Percentiles rank a stretch among this genome's conserved stretches.
phyloP scores from a whole-genome alignment of 2,113 vertebrate species.

The Microcebus ravelobensis region DNA sequence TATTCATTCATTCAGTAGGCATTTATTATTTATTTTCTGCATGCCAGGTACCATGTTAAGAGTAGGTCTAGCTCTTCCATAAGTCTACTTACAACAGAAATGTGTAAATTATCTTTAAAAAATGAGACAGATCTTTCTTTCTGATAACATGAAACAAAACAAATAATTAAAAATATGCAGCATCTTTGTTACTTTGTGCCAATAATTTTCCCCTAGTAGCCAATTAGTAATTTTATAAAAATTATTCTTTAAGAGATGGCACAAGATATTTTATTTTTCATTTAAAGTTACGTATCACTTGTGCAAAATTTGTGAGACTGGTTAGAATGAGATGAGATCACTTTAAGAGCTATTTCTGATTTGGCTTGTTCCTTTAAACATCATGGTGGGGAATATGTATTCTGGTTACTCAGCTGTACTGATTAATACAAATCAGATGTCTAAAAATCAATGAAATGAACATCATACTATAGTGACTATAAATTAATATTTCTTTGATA shows the following conservation, averaged over 20 bases:
- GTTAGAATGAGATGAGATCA: constrained; percentile 44
- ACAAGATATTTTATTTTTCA: constrained; percentile 22
- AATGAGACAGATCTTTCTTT: constrained; percentile 13
- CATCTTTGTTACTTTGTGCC: constrained; percentile 15
- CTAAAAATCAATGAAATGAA: not conserved
- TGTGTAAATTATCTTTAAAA: constrained; percentile 18
- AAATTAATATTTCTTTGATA: constrained; percentile 43
- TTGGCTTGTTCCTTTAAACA: constrained; percentile 42
- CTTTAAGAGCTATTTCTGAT: constrained; percentile 37
- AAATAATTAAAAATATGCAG: constrained; percentile 39
- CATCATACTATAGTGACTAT: not conserved
- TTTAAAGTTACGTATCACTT: constrained; percentile 38
- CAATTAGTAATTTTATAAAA: constrained; percentile 36
- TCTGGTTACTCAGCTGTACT: not conserved
- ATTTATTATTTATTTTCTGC: not conserved
- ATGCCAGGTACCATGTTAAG: not conserved
- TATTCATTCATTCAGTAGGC: constrained; percentile 26
- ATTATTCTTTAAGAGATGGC: constrained; percentile 3
- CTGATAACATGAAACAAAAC: constrained; percentile 27
- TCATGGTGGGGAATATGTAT: not conserved
- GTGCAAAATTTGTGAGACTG: constrained; percentile 9
- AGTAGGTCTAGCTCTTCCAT: not conserved
- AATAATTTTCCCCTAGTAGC: constrained; percentile 30
- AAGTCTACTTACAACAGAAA: constrained; percentile 9
- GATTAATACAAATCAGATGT: constrained; percentile 37